Percentiles rank a stretch among this genome's conserved stretches.
These are phyloP conservation scores for Ceyx margarethae DNA, from an alignment of 2,113 vertebrate species.

Conservation along the genomic window DNA sequence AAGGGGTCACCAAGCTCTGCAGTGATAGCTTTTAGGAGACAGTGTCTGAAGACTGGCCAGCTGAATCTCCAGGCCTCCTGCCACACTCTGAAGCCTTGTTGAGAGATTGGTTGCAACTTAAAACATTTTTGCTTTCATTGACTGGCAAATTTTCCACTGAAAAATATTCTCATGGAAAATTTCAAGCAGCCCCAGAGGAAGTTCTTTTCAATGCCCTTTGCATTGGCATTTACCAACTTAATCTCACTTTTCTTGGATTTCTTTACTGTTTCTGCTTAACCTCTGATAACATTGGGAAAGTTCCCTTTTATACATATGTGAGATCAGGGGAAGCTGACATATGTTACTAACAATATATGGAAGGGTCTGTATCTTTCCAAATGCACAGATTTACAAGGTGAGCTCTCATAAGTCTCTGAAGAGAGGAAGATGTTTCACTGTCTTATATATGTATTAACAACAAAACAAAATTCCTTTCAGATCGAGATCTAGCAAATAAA, in stretches of 20 bases:
- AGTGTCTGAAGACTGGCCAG: background rate
- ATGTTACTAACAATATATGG: background rate
- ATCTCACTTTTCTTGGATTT: conserved; percentile 7
- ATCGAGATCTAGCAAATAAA: conserved; percentile 35
- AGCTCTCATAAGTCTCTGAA: background rate
- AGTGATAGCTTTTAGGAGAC: background rate
- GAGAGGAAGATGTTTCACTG: background rate
- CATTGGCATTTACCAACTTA: background rate
- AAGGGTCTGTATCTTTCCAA: background rate
- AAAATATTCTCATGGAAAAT: conserved; percentile 47
- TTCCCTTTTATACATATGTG: background rate
- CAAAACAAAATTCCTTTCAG: background rate
- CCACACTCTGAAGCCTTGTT: conserved; percentile 16
- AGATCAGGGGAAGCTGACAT: background rate
- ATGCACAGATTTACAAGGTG: conserved; percentile 34
- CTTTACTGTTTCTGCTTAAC: background rate
- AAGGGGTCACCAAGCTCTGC: background rate
- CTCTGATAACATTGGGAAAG: background rate
- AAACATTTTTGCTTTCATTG: background rate
- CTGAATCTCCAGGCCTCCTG: conserved; percentile 23
- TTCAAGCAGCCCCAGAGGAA: conserved; percentile 10
- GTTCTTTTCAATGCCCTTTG: background rate
- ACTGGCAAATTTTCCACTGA: conserved; percentile 40
- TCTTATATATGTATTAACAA: conserved; percentile 14
- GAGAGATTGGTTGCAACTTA: background rate